Percentiles rank a stretch among this genome's conserved stretches.
These are phyloP conservation scores for Lathamus discolor DNA, from an alignment of 2,113 vertebrate species.

Conservation along the genomic window DNA sequence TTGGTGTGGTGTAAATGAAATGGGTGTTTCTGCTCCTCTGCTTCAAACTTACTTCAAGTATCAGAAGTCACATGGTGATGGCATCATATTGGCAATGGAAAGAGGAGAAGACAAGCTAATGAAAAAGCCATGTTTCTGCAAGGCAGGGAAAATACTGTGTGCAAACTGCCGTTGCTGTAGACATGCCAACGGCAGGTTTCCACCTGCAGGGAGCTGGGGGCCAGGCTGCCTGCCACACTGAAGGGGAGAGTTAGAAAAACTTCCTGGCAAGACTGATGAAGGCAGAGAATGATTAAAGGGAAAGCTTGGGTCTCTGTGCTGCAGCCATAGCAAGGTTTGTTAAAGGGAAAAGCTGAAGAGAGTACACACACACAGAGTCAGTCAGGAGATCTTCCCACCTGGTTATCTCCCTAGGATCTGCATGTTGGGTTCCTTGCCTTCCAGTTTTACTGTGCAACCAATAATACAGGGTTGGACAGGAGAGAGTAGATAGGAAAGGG, in stretches of 20 bases:
- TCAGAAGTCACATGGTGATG: accelerated
- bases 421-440: background rate
- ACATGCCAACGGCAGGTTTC: accelerated
- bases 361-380: too few species aligned
- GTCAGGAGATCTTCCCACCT: background rate
- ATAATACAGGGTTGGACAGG: accelerated
- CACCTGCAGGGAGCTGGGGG: accelerated
- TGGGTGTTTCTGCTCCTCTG: background rate
- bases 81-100: background rate
- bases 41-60: background rate
- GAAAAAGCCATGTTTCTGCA: background rate
- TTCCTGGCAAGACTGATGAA: background rate
- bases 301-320: background rate
- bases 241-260: background rate
- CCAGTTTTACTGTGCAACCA: background rate
- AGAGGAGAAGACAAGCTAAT: background rate
- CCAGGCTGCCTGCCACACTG: accelerated
- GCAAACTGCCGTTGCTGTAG: too few species aligned
- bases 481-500: background rate
- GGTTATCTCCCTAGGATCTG: background rate
- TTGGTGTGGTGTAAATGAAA: background rate
- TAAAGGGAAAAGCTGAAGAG: background rate
- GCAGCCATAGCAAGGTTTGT: background rate
- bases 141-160: too few species aligned
- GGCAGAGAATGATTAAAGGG: accelerated